Evolutionary conservation across 2,797 vertebrate genomes (phyloP).

Genomic region (Danio kyathit): DNA sequence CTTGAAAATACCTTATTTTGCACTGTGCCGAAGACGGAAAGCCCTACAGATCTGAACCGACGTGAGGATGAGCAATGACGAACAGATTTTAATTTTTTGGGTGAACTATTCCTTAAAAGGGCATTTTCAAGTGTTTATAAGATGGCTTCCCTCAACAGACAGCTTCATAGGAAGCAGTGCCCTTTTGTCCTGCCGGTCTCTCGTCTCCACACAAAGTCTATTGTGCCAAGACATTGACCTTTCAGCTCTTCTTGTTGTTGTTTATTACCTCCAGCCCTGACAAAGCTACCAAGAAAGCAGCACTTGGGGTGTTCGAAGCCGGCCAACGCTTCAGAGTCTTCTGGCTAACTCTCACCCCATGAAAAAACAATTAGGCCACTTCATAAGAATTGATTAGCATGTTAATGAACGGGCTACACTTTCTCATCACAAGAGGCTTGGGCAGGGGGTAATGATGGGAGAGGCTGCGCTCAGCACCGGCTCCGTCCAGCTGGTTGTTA

Average conservation of each 20-base stretch:
- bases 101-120: conserved; percentile 29
- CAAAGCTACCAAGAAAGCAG: conserved; percentile 16
- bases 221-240: conserved; percentile 39
- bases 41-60: neutral
- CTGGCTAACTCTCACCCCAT: conserved; percentile 46
- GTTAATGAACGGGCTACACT: conserved; percentile 61
- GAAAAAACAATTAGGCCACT: conserved; percentile 62
- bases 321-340: neutral
- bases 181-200: conserved; percentile 38
- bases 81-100: neutral
- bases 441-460: conserved; percentile 55
- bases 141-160: neutral
- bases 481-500: conserved; percentile 53
- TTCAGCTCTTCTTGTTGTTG: conserved; percentile 31
- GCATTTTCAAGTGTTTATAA: conserved; percentile 34
- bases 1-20: neutral
- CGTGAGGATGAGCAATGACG: neutral
- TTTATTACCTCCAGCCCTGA: conserved; percentile 35
- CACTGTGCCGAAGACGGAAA: neutral
- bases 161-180: conserved; percentile 12
- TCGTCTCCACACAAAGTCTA: conserved; percentile 17
- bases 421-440: conserved; percentile 60
- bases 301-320: conserved; percentile 12
- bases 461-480: conserved; percentile 1
- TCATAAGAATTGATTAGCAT: conserved; percentile 65